Evolutionary conservation across 2,113 vertebrate species (phyloP), one percentile per base, ranked within the genome.

Genomic region (Smithornis capensis): DNA sequence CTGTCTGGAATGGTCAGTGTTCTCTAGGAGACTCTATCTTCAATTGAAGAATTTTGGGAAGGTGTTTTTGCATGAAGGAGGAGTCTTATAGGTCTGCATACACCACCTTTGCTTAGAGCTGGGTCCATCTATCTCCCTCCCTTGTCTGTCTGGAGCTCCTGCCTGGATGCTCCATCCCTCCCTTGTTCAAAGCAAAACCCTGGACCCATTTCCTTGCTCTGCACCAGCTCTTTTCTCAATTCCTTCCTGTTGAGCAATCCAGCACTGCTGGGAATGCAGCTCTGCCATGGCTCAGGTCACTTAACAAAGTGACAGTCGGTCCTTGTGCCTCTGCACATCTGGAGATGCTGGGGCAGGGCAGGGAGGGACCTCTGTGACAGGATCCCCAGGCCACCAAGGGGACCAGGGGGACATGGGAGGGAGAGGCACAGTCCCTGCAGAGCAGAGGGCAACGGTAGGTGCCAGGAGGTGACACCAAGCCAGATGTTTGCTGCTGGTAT

Each of bases 231-330:
- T 86, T 59, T 67, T 35, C 52, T 70, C 22, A 12, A 3, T 84
- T 77, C 24, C 64, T 87, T 56, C 0, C 0, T 5, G 37, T 40
- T 47, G 45, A 14, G 14, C 68, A 40, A 50, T 15, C 35, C 23
- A 42, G 31, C 37, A 22, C 22, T 49, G 31, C 77, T 33, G 35
- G 59, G 35, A 81, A 47, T 47, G 77, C 38, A 40, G 45, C 55
- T 44, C 47, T 45, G 47, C 35, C 0, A 0, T 57, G 77, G 22
- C 73, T 74, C 2, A 8, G n/a, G 23, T 42, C 42, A 11, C 27
- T 21, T 2, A 14, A 14, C 2, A 1, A 45, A 9, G 37, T 4
- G 13, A 45, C 12, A 76, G 28, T 42, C 37, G 35, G n/a, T 19
- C 70, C 18, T 60, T 47, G 29, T 37, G 38, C n/a, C 25, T 65